These are phyloP conservation scores for Micrasema longulum DNA, from an alignment of 1,140 invertebrate genomes.

Conservation along the genomic window DNA sequence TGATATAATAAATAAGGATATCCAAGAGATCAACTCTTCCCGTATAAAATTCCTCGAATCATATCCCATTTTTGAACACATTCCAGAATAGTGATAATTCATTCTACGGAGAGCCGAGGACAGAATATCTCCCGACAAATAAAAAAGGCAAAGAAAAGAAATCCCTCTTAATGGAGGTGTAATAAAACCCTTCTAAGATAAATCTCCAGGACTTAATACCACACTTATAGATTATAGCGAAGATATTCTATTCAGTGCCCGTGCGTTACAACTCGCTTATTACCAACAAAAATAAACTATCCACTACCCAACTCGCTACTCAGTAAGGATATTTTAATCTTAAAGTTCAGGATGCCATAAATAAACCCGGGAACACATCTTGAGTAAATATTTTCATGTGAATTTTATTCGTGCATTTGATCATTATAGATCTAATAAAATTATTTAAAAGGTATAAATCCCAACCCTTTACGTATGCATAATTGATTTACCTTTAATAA, in stretches of 20 bases:
- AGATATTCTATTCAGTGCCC: neutral
- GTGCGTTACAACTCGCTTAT: neutral
- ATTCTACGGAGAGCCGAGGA: neutral
- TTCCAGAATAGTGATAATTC: constrained; percentile 18
- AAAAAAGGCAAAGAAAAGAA: too few relatives aligned
- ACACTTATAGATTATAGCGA: constrained; percentile 1
- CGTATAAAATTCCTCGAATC: too few relatives aligned
- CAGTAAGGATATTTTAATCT: constrained; percentile 8
- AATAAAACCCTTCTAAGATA: constrained; percentile 21
- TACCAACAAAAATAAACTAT: neutral
- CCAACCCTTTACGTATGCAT: too few relatives aligned
- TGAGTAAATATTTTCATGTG: too few relatives aligned
- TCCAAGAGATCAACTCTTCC: too few relatives aligned
- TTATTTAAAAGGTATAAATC: too few relatives aligned
- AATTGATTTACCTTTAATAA: too few relatives aligned
- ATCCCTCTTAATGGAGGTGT: neutral
- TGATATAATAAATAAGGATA: too few relatives aligned
- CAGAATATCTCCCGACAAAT: neutral
- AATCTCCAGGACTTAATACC: constrained; percentile 18
- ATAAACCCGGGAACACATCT: neutral
- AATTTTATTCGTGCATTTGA: too few relatives aligned
- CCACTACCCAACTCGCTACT: neutral
- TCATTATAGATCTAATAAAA: too few relatives aligned
- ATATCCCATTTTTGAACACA: neutral
- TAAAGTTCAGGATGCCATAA: neutral